phyloP scores from a whole-genome alignment of 2,113 vertebrate genomes.

The Seriola quinqueradiata region DNA sequence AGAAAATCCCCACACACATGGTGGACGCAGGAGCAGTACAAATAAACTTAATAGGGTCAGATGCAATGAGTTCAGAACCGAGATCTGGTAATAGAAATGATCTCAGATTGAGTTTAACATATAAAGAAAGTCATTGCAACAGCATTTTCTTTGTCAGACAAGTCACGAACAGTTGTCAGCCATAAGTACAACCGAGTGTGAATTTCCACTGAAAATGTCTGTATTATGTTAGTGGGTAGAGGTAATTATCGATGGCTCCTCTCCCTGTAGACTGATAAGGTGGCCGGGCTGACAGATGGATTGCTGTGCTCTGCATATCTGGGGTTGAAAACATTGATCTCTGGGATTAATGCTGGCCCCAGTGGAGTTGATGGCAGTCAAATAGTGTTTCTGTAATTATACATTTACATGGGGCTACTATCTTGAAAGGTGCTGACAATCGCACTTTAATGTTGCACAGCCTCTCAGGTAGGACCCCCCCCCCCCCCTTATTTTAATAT shows the following conservation, averaged over 20 bases:
- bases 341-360: conserved; percentile 78
- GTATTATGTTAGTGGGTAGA: conserved; percentile 66
- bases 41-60: conserved; percentile 8
- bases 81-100: conserved; percentile 24
- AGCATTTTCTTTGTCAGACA: conserved; percentile 57
- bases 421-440: conserved; percentile 73
- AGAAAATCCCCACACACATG: not conserved
- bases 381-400: conserved; percentile 85
- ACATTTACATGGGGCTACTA: conserved; percentile 76
- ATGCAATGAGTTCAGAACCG: not conserved
- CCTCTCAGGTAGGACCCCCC: conserved; percentile 22
- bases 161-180: conserved; percentile 53
- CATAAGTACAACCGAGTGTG: conserved; percentile 29
- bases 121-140: conserved; percentile 59
- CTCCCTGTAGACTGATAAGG: conserved; percentile 77
- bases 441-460: conserved; percentile 52
- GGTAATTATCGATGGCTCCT: conserved; percentile 77
- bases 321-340: conserved; percentile 81
- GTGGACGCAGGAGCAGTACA: not conserved
- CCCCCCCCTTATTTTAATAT: not conserved
- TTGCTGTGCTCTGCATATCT: conserved; percentile 83
- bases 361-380: conserved; percentile 75
- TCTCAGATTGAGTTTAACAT: conserved; percentile 28
- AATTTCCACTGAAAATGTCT: conserved; percentile 74
- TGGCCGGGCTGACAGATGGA: conserved; percentile 78